Evolutionary conservation across 1,140 invertebrate species (phyloP).

Genomic region (Pseudomyrmex gracilis): DNA sequence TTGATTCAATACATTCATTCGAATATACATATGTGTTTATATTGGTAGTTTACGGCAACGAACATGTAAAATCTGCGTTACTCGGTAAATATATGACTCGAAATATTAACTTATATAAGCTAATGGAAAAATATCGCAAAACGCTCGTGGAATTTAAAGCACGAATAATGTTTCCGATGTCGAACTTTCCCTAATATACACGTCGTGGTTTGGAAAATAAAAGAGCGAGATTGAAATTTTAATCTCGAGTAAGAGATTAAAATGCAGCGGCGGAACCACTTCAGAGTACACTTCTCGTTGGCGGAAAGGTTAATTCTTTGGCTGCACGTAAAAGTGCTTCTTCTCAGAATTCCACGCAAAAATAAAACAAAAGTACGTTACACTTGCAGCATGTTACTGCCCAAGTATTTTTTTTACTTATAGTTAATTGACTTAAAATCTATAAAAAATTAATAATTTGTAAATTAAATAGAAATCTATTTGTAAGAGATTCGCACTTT

Average conservation of each 20-base stretch:
- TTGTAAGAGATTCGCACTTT: too few species aligned
- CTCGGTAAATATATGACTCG: slow-evolving; percentile 8
- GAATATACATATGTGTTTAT: not conserved
- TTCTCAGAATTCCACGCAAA: too few species aligned
- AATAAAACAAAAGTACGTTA: not conserved
- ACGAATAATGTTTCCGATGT: not conserved
- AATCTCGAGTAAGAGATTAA: slow-evolving; percentile 49
- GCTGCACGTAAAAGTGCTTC: not conserved
- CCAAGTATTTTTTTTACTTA: too few species aligned
- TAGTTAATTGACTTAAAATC: not conserved
- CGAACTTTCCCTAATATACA: not conserved
- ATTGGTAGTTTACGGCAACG: not conserved
- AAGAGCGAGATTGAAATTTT: slow-evolving; percentile 33
- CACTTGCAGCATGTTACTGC: not conserved
- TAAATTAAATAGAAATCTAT: too few species aligned
- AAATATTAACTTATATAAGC: slow-evolving; percentile 32
- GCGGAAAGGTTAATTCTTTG: slow-evolving; percentile 16
- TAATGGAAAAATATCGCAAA: slow-evolving; percentile 50
- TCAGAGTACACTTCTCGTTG: not conserved
- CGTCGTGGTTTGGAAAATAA: slow-evolving; percentile 13
- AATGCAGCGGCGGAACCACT: not conserved
- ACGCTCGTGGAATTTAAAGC: slow-evolving; percentile 9
- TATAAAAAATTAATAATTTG: too few species aligned
- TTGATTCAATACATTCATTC: slow-evolving; percentile 2
- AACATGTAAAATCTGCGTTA: not conserved